Evolutionary conservation across 2,113 vertebrate species (phyloP).

Genomic region (Chelonoidis abingdonii): DNA sequence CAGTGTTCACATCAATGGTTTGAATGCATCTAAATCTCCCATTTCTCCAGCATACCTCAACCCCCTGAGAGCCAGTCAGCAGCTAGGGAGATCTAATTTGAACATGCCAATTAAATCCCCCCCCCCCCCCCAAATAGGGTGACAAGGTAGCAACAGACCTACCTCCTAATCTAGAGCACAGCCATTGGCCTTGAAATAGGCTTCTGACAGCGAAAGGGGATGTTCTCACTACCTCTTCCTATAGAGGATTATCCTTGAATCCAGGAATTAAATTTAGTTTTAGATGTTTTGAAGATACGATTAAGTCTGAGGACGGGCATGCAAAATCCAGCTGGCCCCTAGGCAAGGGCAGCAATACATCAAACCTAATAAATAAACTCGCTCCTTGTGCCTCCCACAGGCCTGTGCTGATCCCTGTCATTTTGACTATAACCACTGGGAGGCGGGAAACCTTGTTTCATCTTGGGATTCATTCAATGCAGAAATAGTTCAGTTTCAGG

Average conservation of each 20-base stretch:
- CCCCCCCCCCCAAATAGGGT: neutral
- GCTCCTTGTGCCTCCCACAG: neutral
- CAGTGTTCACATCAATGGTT: neutral
- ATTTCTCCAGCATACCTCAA: neutral
- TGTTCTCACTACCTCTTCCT: neutral
- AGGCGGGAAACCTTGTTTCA: neutral
- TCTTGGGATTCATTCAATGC: neutral
- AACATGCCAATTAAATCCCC: neutral
- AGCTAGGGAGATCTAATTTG: neutral
- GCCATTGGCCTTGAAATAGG: neutral
- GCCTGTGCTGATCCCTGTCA: neutral
- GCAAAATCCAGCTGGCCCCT: neutral
- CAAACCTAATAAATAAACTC: neutral
- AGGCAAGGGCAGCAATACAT: neutral
- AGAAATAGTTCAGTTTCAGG: neutral
- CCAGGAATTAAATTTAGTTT: neutral
- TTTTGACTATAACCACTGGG: neutral
- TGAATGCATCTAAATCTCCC: neutral
- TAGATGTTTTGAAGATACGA: neutral
- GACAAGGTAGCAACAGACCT: neutral
- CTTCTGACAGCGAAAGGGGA: neutral
- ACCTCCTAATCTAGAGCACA: neutral
- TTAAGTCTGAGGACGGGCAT: neutral
- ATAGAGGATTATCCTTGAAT: neutral
- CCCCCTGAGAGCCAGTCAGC: neutral